A percentile compares a stretch with the other conserved stretches of the same genome.
Evolutionary conservation across 2,797 vertebrate genomes (phyloP).

Genomic region (Sebastes matsubarae): DNA sequence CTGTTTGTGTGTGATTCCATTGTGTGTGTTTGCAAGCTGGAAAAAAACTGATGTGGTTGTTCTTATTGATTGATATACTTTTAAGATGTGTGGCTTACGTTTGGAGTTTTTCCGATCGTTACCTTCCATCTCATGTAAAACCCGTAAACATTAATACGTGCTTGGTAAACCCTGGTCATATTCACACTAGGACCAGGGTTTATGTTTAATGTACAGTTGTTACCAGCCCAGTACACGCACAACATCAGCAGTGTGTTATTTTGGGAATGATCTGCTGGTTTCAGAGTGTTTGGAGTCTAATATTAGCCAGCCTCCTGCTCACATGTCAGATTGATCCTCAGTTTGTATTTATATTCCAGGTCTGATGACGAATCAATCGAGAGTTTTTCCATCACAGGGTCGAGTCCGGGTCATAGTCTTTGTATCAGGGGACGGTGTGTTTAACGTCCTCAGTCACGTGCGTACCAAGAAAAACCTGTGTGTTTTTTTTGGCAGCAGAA

Average conservation of each 20-base stretch:
- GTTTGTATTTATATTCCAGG: slow-evolving; percentile 24
- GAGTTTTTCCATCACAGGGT: background rate
- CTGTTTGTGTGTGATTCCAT: too few species aligned
- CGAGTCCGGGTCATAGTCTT: background rate
- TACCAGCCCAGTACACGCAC: background rate
- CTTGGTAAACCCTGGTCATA: too few species aligned
- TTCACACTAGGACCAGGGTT: background rate
- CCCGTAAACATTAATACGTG: too few species aligned
- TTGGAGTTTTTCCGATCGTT: too few species aligned
- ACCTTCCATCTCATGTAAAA: too few species aligned
- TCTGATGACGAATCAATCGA: background rate
- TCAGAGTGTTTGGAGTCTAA: slow-evolving; percentile 32
- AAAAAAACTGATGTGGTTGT: too few species aligned
- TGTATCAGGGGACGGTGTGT: background rate
- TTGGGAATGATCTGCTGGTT: slow-evolving; percentile 22
- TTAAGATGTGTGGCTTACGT: too few species aligned
- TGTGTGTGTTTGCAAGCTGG: too few species aligned
- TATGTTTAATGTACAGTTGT: background rate
- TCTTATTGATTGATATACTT: too few species aligned
- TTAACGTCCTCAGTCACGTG: background rate
- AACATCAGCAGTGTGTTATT: background rate
- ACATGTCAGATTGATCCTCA: slow-evolving; percentile 24
- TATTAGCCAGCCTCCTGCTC: slow-evolving; percentile 37
- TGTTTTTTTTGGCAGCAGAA: background rate
- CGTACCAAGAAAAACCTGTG: background rate